These are phyloP conservation scores for Spizella passerina DNA, from an alignment of 2,797 vertebrate genomes.

Conservation along the genomic window DNA sequence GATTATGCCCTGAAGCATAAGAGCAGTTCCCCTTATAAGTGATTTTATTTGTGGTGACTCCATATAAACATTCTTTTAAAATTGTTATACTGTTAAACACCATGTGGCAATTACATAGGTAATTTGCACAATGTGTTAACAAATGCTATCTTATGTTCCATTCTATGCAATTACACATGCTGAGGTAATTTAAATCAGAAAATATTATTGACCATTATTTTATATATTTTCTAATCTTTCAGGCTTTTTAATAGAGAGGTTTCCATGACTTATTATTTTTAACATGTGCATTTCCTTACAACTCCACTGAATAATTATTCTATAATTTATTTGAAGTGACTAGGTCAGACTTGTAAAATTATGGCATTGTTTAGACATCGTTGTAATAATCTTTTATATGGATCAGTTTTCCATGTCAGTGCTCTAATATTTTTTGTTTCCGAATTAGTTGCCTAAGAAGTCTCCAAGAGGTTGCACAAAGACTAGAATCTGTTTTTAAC, in stretches of 20 bases:
- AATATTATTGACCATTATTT: neutral
- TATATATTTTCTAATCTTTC: neutral
- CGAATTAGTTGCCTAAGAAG: neutral
- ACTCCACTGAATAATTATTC: neutral
- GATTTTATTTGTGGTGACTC: neutral
- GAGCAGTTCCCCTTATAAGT: neutral
- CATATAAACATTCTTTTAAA: neutral
- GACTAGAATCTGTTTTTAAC: neutral
- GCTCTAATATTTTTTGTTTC: neutral
- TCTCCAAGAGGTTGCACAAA: neutral
- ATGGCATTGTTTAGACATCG: neutral
- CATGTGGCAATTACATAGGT: neutral
- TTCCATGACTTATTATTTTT: neutral
- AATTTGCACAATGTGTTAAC: neutral
- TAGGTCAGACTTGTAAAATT: neutral
- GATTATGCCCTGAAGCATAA: constrained; percentile 32
- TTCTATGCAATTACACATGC: neutral
- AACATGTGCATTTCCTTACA: neutral
- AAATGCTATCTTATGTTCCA: neutral
- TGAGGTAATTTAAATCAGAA: neutral
- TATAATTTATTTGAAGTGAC: neutral
- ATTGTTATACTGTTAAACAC: neutral
- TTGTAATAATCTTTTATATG: neutral
- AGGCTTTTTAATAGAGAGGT: neutral
- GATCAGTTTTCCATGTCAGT: neutral